phyloP scores from a whole-genome alignment of 2,797 vertebrate species.

The Sebastiscus albofasciatus region DNA sequence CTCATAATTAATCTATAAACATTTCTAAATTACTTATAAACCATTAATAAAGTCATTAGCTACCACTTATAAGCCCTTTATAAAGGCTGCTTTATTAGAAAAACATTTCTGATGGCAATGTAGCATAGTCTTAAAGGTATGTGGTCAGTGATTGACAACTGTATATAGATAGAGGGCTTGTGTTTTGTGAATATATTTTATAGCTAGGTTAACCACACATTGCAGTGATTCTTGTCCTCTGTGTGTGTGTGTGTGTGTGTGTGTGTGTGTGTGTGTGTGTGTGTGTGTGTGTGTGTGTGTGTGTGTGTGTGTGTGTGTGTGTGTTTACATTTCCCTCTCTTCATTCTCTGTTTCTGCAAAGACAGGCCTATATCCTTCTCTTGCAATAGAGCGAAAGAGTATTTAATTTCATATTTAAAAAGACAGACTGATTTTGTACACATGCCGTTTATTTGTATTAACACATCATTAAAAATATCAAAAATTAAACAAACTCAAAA shows the following conservation, averaged over 20 bases:
- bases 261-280: no score
- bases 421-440: background rate
- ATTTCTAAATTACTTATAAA: no score
- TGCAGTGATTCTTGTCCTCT: no score
- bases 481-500: background rate
- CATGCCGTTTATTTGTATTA: slow-evolving; percentile 35
- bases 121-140: background rate
- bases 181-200: no score
- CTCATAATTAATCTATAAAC: background rate
- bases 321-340: background rate
- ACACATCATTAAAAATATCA: background rate
- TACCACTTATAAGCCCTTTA: no score
- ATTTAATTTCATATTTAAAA: background rate
- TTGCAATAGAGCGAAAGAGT: background rate
- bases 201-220: no score
- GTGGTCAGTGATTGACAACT: background rate
- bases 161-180: background rate
- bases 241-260: no score
- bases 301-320: no score
- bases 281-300: no score
- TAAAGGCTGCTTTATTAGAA: no score
- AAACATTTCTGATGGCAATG: no score
- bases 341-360: background rate
- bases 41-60: no score
- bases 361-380: background rate